These are phyloP conservation scores for Graphium colonna DNA, from an alignment of 2,888 invertebrate genomes.

Conservation along the genomic window DNA sequence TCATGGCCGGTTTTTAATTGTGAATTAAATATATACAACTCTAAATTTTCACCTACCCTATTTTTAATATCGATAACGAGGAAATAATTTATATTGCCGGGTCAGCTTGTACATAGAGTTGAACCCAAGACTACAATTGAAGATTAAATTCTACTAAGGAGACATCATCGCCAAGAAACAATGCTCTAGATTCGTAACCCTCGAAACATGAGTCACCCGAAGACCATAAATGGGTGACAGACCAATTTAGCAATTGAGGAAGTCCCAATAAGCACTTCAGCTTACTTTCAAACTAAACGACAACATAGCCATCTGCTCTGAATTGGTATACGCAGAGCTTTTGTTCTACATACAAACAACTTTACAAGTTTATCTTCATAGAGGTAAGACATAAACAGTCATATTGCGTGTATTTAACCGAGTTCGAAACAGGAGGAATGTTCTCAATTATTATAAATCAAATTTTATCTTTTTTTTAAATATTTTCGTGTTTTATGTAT, in stretches of 20 bases:
- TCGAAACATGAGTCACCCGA: constrained; percentile 46
- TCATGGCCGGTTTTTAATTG: not conserved
- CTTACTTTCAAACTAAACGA: constrained; percentile 46
- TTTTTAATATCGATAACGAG: not conserved
- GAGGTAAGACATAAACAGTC: too few species aligned
- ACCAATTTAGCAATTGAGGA: constrained; percentile 70
- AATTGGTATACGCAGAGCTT: not conserved
- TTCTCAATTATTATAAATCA: too few species aligned
- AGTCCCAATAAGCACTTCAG: constrained; percentile 58
- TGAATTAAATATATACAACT: not conserved
- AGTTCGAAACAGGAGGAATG: too few species aligned
- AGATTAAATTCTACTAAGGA: not conserved
- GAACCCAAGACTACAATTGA: not conserved
- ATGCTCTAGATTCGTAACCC: constrained; percentile 45
- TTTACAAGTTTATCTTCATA: too few species aligned
- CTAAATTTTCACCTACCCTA: not conserved
- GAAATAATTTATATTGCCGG: not conserved
- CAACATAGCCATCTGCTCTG: constrained; percentile 16
- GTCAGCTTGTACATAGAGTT: too few species aligned
- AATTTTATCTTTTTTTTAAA: too few species aligned
- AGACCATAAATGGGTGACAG: constrained; percentile 60
- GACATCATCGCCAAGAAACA: constrained; percentile 16
- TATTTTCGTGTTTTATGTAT: too few species aligned
- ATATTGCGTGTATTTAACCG: too few species aligned
- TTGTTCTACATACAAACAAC: not conserved